Conservation (phyloP, 1,140 invertebrate species). For the Dolichoris vasculosae region DNA sequence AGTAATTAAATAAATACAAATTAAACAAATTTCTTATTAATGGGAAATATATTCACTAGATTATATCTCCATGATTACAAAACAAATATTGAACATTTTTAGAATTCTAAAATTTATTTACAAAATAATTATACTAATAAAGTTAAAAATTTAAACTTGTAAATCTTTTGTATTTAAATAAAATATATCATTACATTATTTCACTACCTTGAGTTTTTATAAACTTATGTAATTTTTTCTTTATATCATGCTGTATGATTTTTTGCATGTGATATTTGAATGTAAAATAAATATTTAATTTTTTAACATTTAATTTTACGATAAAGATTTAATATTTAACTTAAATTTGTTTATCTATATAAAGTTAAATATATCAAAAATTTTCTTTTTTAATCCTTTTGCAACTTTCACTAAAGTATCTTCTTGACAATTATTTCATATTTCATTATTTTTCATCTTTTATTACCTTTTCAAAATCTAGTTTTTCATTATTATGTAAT, state of each 20-base stretch:
- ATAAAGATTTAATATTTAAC: no score
- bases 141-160: not conserved
- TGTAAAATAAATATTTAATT: not conserved
- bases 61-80: no score
- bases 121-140: not conserved
- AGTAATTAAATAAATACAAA: not conserved
- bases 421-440: no score
- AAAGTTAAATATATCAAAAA: no score
- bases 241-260: not conserved
- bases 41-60: no score
- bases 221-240: not conserved
- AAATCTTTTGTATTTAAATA: not conserved
- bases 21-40: not conserved
- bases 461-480: no score
- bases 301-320: not conserved
- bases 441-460: no score
- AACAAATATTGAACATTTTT: not conserved
- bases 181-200: no score
- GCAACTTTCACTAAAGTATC: no score
- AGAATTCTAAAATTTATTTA: not conserved
- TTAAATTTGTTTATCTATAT: no score
- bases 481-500: no score
- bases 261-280: not conserved
- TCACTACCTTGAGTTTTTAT: not conserved
- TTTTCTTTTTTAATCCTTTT: no score